Evolutionary conservation across 2,888 invertebrate genomes (phyloP), one percentile per base, ranked within the genome.

Genomic region (Neelides folsomi): DNA sequence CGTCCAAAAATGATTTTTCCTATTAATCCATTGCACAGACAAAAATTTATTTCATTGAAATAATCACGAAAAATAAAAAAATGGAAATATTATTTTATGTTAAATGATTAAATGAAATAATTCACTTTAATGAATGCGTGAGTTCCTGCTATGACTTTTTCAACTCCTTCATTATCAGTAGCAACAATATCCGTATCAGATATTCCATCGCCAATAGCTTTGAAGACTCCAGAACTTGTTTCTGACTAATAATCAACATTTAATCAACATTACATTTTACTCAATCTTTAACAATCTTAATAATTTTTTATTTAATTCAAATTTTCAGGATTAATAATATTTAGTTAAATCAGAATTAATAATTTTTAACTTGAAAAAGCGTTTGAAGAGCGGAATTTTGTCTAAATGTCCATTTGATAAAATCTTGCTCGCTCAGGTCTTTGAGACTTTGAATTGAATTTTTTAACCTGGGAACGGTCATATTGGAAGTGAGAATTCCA

Each of bases 1-100:
- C 61, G 39, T 64, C 64, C 16, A 64, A 48, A 39, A 48, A 64
- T 1, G 61, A 61, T 53, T 56, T 57, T 52, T 64, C 64, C 64
- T 64, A 27, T n/a, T 43, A 45, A 27, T 27, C 4, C 3, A 27
- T 27, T n/a, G n/a, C n/a, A n/a, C n/a, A n/a, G n/a, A n/a, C n/a
- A n/a, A n/a, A n/a, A n/a, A n/a, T n/a, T n/a, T n/a, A n/a, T n/a
- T n/a, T n/a, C n/a, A n/a, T n/a, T n/a, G n/a, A n/a, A n/a, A n/a
- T n/a, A n/a, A n/a, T n/a, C n/a, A n/a, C n/a, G n/a, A n/a, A n/a
- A n/a, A n/a, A n/a, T n/a, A n/a, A n/a, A n/a, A n/a, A n/a, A n/a
- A n/a, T n/a, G n/a, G n/a, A n/a, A n/a, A n/a, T n/a, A n/a, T n/a
- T n/a, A n/a, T n/a, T n/a, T n/a, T n/a, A n/a, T n/a, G n/a, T n/a